Evolutionary conservation across 30 jellyfish, hydroid and myxozoan genomes (phyloP).

Genomic region (Aurelia sp.): DNA sequence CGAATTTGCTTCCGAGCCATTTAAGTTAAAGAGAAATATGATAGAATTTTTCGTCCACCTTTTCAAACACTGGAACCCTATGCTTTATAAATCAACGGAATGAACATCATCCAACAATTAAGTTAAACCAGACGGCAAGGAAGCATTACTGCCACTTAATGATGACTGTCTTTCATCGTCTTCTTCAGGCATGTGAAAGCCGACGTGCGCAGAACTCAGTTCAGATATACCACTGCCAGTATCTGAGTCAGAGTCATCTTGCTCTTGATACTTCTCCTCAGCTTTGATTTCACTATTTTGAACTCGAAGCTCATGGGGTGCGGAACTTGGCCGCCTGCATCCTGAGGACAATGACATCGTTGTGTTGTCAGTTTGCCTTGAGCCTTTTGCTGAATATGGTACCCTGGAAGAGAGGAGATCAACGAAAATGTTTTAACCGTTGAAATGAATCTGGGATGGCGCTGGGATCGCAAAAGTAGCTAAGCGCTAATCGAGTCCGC

Average conservation of each 20-base stretch:
- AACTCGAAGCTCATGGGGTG: slow-evolving; percentile 55
- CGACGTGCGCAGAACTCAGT: slow-evolving; percentile 67
- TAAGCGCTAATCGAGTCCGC: no score
- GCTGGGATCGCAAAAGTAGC: no score
- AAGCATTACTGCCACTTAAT: not conserved
- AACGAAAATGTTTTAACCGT: no score
- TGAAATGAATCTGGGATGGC: no score
- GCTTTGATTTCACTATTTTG: not conserved
- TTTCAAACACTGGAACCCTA: no score
- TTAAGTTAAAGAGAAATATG: no score
- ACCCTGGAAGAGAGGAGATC: slow-evolving; percentile 16
- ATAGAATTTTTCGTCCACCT: no score
- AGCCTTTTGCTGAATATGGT: slow-evolving; percentile 71
- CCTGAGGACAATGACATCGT: not conserved
- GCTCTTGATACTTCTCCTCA: not conserved
- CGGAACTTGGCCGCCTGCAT: slow-evolving; percentile 47
- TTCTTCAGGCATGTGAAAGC: slow-evolving; percentile 9
- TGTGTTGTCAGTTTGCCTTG: slow-evolving; percentile 50
- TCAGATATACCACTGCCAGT: slow-evolving; percentile 49
- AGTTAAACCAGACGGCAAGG: not conserved
- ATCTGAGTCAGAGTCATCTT: slow-evolving; percentile 36
- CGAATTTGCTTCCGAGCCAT: no score
- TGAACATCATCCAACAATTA: not conserved
- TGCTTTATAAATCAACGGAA: no score
- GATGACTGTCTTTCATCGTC: slow-evolving; percentile 18